Evolutionary conservation across 2,797 vertebrate genomes (phyloP), one percentile per base, ranked within the genome.

Genomic region (Prunella strophiata): DNA sequence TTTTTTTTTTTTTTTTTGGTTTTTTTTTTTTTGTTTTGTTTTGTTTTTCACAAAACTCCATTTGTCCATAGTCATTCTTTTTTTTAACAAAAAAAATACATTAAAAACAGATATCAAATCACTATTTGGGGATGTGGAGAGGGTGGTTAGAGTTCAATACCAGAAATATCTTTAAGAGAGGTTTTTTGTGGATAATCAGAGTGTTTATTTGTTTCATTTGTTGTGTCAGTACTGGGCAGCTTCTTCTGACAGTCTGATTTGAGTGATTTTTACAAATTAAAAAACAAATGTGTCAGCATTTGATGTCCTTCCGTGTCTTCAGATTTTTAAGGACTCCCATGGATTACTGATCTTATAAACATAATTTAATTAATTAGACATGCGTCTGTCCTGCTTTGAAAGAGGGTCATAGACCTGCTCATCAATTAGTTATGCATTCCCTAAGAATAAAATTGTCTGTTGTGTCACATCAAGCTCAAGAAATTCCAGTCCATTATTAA

Each of bases 111-210:
- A n/a, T n/a, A n/a, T 38, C 18, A n/a, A n/a, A n/a, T n/a, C 5
- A 32, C 3, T 66, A 0, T 2, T 54, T 30, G 9, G 5, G 3
- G 3, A 15, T 13, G 4, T 5, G 4, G 9, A 61, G 18, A 29
- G 57, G 6, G 10, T 36, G 10, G 7, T 38, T 57, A 70, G 34
- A 54, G 7, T n/a, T n/a, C 20, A 76, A 21, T n/a, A 67, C 2
- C 34, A 43, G 34, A 50, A 84, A 18, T 2, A 7, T 2, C 40
- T 71, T 77, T 86, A 84, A 57, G 21, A 78, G 7, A 78, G 2
- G 1, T 10, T 90, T 77, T 70, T 54, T 11, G 4, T 22, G 5
- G n/a, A 23, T 10, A 47, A 57, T 27, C 20, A 36, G 18, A 73
- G 13, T 68, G 25, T 40, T 87, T 34, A 29, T 30, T 43, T 74